phyloP scores from a whole-genome alignment of 2,113 vertebrate genomes.

The Petrocephalus zakoni region DNA sequence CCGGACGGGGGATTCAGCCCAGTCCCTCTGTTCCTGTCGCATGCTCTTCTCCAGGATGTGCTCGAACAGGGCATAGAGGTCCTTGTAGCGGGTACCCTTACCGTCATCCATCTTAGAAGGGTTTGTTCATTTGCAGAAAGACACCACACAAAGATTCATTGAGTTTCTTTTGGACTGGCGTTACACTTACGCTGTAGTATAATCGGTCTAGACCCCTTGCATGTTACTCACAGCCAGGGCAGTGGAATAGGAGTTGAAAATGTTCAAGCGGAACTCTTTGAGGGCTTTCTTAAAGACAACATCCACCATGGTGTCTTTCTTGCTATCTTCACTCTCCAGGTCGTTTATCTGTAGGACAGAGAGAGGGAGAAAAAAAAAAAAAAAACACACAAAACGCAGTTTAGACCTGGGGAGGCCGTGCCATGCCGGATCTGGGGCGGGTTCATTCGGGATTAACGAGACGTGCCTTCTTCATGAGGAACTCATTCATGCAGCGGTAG shows the following conservation, averaged over 20 bases:
- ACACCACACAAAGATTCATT: not conserved
- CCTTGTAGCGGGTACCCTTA: constrained; percentile 93
- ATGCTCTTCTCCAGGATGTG: constrained; percentile 97
- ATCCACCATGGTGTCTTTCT: constrained; percentile 94
- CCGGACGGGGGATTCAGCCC: constrained; percentile 91
- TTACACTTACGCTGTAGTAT: not conserved
- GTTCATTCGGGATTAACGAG: too few relatives aligned
- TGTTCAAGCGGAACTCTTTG: constrained; percentile 94
- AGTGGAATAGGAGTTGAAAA: constrained; percentile 94
- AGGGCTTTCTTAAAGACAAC: constrained; percentile 96
- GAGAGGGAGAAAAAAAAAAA: not conserved
- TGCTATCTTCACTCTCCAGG: constrained; percentile 85
- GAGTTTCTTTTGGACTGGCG: not conserved
- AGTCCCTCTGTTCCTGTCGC: constrained; percentile 87
- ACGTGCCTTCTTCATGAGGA: constrained; percentile 86
- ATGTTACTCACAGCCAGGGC: constrained; percentile 74
- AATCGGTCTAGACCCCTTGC: not conserved
- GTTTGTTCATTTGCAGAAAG: not conserved
- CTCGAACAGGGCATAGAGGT: constrained; percentile 91
- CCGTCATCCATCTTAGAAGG: constrained; percentile 81
- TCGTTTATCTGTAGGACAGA: constrained; percentile 74
- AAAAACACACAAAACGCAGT: not conserved
- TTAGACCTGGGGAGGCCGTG: not conserved
- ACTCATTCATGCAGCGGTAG: constrained; percentile 95
- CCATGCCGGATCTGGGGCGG: constrained; percentile 32